Evolutionary conservation across 2,797 vertebrate species (phyloP).

Genomic region (Denticeps clupeoides): DNA sequence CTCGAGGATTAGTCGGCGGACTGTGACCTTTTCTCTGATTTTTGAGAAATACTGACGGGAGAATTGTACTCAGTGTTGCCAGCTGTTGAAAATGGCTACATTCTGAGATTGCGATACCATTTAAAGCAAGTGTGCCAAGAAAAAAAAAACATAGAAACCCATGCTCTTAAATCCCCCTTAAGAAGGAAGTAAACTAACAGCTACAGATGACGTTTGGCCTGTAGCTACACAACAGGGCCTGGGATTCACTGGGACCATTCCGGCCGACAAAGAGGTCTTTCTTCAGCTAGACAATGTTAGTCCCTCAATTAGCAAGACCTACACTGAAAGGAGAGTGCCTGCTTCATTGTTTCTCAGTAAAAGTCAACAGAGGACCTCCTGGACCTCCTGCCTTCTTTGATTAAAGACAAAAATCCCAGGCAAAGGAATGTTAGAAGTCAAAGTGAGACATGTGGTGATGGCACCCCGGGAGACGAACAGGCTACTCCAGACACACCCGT

Average conservation of each 20-base stretch:
- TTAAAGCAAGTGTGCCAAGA: slow-evolving; percentile 13
- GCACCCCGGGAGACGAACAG: no score
- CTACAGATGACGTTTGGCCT: slow-evolving; percentile 44
- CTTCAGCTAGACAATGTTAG: slow-evolving; percentile 64
- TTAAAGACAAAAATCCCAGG: slow-evolving; percentile 31
- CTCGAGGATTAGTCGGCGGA: slow-evolving; percentile 24
- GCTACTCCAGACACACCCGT: no score
- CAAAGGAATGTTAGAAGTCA: slow-evolving; percentile 46
- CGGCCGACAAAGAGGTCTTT: slow-evolving; percentile 71
- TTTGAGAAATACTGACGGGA: slow-evolving; percentile 17
- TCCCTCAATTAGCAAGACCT: slow-evolving; percentile 62
- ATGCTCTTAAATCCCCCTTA: slow-evolving; percentile 50
- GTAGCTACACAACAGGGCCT: slow-evolving; percentile 49
- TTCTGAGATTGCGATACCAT: no score
- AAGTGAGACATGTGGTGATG: slow-evolving; percentile 35
- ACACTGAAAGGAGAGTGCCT: slow-evolving; percentile 54
- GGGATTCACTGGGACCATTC: slow-evolving; percentile 55
- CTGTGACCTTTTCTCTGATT: slow-evolving; percentile 26
- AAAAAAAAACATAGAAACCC: slow-evolving; percentile 33
- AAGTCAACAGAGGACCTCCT: slow-evolving; percentile 18
- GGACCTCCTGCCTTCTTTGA: slow-evolving; percentile 19
- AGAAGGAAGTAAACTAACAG: slow-evolving; percentile 48
- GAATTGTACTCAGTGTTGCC: slow-evolving; percentile 5
- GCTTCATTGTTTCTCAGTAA: slow-evolving; percentile 35
- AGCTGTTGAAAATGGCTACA: slow-evolving; percentile 25